phyloP scores from a whole-genome alignment of 2,113 vertebrate species.

The Erpornis zantholeuca region DNA sequence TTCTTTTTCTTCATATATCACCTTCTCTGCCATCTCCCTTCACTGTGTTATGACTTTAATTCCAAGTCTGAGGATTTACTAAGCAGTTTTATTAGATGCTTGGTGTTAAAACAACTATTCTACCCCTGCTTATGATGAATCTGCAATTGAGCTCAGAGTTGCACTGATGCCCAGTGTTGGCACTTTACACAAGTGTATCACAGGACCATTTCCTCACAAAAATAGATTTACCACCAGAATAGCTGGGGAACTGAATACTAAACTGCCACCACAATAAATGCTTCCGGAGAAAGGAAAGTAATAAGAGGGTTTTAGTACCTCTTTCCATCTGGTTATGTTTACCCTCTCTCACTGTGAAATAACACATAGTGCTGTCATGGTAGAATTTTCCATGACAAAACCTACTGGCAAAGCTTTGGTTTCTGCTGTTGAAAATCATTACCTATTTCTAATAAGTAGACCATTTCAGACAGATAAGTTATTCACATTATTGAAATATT shows the following conservation, averaged over 20 bases:
- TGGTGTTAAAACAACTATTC: not conserved
- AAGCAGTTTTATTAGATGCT: not conserved
- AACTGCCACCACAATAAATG: not conserved
- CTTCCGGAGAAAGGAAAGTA: not conserved
- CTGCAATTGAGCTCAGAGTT: not conserved
- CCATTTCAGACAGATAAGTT: not conserved
- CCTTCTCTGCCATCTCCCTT: not conserved
- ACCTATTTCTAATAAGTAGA: not conserved
- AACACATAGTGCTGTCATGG: rapidly evolving
- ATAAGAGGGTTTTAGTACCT: not conserved
- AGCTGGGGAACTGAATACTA: not conserved
- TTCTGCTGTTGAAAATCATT: not conserved
- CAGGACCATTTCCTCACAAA: not conserved
- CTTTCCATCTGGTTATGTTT: not conserved
- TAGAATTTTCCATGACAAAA: not conserved
- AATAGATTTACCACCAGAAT: not conserved
- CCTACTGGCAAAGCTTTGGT: not conserved
- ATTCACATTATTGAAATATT: not conserved
- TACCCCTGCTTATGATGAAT: not conserved
- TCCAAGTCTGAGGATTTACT: not conserved
- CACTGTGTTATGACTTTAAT: not conserved
- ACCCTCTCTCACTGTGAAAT: not conserved
- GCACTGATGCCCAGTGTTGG: not conserved
- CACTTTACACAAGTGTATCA: not conserved
- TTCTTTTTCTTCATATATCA: rapidly evolving